Base-by-base conservation (phyloP, 2,888 invertebrate species). In the Anorthoa munda region DNA sequence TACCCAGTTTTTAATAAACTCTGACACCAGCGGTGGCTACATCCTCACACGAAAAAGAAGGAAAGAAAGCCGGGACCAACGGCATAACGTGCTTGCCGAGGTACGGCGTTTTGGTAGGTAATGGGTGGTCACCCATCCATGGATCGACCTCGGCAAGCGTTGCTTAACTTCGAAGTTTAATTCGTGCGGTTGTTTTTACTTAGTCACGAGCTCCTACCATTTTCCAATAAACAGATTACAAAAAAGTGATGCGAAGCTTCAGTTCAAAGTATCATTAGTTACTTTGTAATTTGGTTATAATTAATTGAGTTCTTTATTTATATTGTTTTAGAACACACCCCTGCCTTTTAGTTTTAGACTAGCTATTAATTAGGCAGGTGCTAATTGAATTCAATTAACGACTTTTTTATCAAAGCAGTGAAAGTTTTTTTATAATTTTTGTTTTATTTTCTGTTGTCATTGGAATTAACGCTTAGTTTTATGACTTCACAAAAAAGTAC, bases 321-420 rank as follows among this genome's bases (percentile, higher is more conserved):
- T 71, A 74, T 68, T 70, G 74, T 65, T 78, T 66, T 26, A 53
- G 18, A 77, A 55, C 18, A 78, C 48, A 58, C 46, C 59, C 53
- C 39, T 31, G 11, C 13, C 4, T 69, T 70, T 65, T 55, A 39
- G 15, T 63, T 82, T 61, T 58, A 2, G 7, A 45, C 46, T 21
- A 61, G 65, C 60, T 63, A 67, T 60, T 60, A 68, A 74, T 82
- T 74, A 79, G 58, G 46, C 13, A 50, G 11, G 60, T 50, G 39
- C n/a, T 73, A 72, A 79, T 79, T 71, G 58, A 59, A 68, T 50
- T 31, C 58, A 59, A 66, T 79, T 66, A 66, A 50, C 1, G 17
- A 1, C 9, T 48, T 75, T 64, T 76, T 77, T 53, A 15, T 39
- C 4, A 26, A 60, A 65, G 21, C 2, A 26, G 13, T 31, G 26